These are phyloP conservation scores for Falco biarmicus DNA, from an alignment of 2,797 vertebrate genomes.

Conservation along the genomic window DNA sequence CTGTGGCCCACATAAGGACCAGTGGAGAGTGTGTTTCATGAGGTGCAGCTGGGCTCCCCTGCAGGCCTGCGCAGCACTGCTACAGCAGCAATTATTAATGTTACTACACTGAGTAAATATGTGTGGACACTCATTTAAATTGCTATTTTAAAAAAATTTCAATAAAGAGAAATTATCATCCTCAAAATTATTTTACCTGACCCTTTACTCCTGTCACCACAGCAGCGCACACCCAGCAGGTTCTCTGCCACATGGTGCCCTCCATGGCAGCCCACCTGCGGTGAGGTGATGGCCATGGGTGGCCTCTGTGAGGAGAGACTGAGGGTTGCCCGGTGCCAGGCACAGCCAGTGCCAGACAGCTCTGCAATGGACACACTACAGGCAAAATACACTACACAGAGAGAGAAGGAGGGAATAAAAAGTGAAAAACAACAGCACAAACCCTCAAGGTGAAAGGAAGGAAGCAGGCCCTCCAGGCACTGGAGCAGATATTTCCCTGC, in stretches of 20 bases:
- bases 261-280: background rate
- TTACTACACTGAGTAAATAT: background rate
- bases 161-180: background rate
- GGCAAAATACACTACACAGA: fast-evolving
- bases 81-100: background rate
- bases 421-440: background rate
- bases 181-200: background rate
- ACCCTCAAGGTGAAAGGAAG: background rate
- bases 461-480: background rate
- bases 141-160: background rate
- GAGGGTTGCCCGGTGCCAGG: fast-evolving
- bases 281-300: background rate
- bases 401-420: background rate
- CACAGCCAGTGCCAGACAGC: background rate
- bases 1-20: fast-evolving
- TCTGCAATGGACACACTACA: background rate
- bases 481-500: background rate
- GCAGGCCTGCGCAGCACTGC: fast-evolving
- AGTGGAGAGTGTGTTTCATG: fast-evolving
- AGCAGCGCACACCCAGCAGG: fast-evolving
- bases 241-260: fast-evolving
- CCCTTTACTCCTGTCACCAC: background rate
- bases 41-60: background rate
- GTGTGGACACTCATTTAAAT: background rate
- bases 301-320: background rate